Evolutionary conservation across 2,888 invertebrate genomes (phyloP), one percentile per base, ranked within the genome.

Genomic region (Agrilus mali): DNA sequence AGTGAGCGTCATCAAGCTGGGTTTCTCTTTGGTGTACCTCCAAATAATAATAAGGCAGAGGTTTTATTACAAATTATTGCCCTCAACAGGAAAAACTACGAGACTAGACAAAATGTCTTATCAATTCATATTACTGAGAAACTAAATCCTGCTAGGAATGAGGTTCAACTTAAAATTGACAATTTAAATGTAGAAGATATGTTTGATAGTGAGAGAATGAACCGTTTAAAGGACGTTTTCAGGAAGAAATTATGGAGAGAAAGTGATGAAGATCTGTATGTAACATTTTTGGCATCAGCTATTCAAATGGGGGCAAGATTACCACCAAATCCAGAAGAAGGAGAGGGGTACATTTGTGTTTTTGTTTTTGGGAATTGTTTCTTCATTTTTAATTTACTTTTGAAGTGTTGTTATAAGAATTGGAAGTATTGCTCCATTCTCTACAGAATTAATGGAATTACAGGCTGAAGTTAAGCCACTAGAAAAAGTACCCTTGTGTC

Each of bases 161-260:
- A 89, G 56, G 81, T 90, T 5, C 84, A 88, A 60, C 69, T 93
- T 57, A 92, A 92, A 67, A 86, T 93, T 38, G 85, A 89, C 62
- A 92, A 92, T 65, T 68, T 90, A 17, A 89, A 92, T 59, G 86
- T 90, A 42, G 87, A 89, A 51, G 89, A 93, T 59, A 71, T 92
- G 58, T 81, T 92, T 60, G 82, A 87, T 63, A 74, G 53, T 51
- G 67, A 66, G 50, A 73, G 82, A 44, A 82, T 86, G 67, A 79
- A 81, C 32, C 75, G 78, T 31, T 67, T 93, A 4, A 77, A 86
- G 50, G 82, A 86, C 54, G 80, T 92, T 41, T 82, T 90, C 55
- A 75, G 80, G 17, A 76, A 78, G 27, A 77, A 80, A 46, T 68
- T 92, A 12, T 92, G 92, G 90, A 75, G 73, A 14, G 82, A 82